Percentiles rank a stretch among this genome's conserved stretches.
phyloP scores from a whole-genome alignment of 1,140 invertebrate species.

The Cataglyphis hispanica region DNA sequence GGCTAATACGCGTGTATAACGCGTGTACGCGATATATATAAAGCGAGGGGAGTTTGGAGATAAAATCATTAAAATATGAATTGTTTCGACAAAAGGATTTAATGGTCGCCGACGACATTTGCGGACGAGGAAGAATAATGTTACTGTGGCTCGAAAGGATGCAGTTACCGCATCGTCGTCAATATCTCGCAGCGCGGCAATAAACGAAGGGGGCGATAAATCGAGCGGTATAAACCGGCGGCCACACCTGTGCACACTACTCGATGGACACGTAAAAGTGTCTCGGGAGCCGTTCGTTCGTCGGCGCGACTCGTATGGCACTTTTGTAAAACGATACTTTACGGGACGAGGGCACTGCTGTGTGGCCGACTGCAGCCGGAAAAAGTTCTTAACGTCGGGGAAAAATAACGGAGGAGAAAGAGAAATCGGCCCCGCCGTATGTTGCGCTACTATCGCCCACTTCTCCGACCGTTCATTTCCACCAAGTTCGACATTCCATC shows the following conservation, averaged over 20 bases:
- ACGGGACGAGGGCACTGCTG: background rate
- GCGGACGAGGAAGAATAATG: slow-evolving; percentile 43
- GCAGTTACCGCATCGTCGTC: slow-evolving; percentile 57
- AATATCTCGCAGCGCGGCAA: slow-evolving; percentile 48
- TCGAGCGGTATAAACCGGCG: slow-evolving; percentile 70
- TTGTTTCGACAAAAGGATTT: slow-evolving; percentile 17
- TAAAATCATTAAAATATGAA: background rate
- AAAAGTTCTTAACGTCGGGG: slow-evolving; percentile 16
- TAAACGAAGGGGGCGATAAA: slow-evolving; percentile 72
- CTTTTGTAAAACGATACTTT: slow-evolving; percentile 59
- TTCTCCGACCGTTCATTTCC: slow-evolving; percentile 30
- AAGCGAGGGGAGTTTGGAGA: background rate
- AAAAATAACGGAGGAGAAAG: background rate
- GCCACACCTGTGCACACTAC: slow-evolving; percentile 71
- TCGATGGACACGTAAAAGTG: slow-evolving; percentile 59
- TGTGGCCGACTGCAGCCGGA: too few species aligned
- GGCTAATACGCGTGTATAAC: background rate
- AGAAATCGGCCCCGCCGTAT: slow-evolving; percentile 7
- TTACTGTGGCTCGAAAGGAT: slow-evolving; percentile 50
- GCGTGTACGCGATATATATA: background rate
- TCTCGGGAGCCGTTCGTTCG: background rate
- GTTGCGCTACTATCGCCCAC: background rate
- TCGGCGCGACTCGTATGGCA: background rate
- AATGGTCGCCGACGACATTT: background rate
- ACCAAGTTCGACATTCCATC: slow-evolving; percentile 18